Base-by-base conservation (phyloP, 1,140 invertebrate genomes). In the Drosophila leontia region DNA sequence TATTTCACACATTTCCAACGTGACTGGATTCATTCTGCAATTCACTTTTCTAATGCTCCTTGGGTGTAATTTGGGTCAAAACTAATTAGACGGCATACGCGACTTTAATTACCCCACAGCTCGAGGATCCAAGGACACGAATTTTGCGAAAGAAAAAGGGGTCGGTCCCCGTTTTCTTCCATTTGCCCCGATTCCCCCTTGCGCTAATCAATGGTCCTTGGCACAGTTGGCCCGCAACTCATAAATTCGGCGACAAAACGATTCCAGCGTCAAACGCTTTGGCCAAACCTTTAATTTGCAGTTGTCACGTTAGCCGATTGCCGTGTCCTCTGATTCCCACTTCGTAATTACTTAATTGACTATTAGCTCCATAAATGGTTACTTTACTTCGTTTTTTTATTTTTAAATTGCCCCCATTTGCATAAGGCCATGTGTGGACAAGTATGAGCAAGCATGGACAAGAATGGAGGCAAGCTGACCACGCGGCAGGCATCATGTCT, bases 331-430 rank as follows among this genome's bases (percentile, higher is more conserved):
- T 11, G 2, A 32, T 9, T 17, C 11, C 12, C 23, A 11, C 32
- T 39, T 69, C 74, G 78, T 78, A 88, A 88, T 88, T 88, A 83
- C 84, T 81, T 88, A 88, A 88, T 88, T 88, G 84, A 80, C 84
- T 78, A 81, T 90, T 88, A 90, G 84, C 84, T 29, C 26, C 26
- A 29, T 72, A 81, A 88, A 71, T 70, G 60, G 58, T 55, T 56
- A 48, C 57, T 47, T 41, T 19, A 35, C 7, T 19, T 13, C 7
- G 6, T 3, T 48, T 26, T 48, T 47, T 19, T 23, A 26, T 50
- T 70, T 70, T 50, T 41, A 75, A 76, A 60, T 56, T 42, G 48
- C 37, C 12, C 29, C 42, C 48, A 77, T 68, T 76, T 77, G 62
- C 74, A 59, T 71, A 23, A 17, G 53, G 37, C n/a, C 50, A 37